Conservation (phyloP, 2,888 invertebrate genomes). For the Drosophila rubida region DNA sequence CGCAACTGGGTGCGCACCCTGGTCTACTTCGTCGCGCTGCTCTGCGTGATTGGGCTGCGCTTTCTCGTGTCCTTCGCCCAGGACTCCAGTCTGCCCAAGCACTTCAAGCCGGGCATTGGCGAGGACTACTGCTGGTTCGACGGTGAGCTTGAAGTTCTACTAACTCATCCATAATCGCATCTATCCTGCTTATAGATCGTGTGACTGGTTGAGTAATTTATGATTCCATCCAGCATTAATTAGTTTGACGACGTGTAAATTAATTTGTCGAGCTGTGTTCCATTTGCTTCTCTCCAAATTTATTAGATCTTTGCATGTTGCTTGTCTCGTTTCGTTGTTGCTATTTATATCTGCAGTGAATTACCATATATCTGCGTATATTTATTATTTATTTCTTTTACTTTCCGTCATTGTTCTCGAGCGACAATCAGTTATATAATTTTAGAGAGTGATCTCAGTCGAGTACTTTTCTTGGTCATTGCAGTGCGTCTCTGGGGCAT, state of each 20-base stretch:
- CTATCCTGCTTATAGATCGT: neutral
- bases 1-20: slow-evolving; percentile 71
- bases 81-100: slow-evolving; percentile 69
- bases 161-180: neutral
- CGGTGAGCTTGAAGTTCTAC: slow-evolving; percentile 41
- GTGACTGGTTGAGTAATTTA: neutral
- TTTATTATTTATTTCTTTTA: neutral
- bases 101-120: slow-evolving; percentile 78
- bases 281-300: neutral
- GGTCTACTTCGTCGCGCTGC: slow-evolving; percentile 48
- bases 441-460: neutral
- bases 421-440: neutral
- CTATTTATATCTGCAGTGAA: neutral
- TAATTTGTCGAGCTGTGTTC: neutral
- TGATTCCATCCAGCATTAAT: neutral
- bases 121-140: slow-evolving; percentile 81
- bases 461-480: neutral
- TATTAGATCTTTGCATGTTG: neutral
- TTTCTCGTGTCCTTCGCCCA: slow-evolving; percentile 72
- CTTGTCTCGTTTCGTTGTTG: neutral
- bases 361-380: neutral
- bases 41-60: slow-evolving; percentile 58
- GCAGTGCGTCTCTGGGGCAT: slow-evolving; percentile 80
- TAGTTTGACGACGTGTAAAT: neutral
- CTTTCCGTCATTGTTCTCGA: no score